A percentile compares a stretch with the other conserved stretches of the same genome.
Evolutionary conservation across 2,888 invertebrate species (phyloP).

Genomic region (Melangyna quadrimaculata): DNA sequence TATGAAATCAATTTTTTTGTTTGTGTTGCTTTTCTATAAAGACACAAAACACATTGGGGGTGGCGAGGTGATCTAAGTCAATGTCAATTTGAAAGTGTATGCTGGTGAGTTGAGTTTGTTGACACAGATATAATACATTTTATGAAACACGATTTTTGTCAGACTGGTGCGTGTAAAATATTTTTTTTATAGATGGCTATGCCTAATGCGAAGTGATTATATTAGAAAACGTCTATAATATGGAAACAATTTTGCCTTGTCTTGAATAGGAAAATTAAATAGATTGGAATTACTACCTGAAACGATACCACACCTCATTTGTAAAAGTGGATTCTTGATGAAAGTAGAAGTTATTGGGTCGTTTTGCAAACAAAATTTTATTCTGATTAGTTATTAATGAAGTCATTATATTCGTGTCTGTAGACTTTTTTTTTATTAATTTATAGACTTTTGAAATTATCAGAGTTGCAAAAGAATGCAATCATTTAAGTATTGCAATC

Average conservation of each 20-base stretch:
- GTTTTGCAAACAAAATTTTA: neutral
- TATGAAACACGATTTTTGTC: conserved; percentile 1
- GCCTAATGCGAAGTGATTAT: neutral
- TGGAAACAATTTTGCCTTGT: neutral
- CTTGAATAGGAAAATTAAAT: conserved; percentile 11
- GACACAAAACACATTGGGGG: neutral
- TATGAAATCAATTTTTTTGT: neutral
- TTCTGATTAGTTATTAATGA: neutral
- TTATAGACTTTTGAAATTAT: too few species aligned
- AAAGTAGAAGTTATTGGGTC: neutral
- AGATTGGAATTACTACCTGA: neutral
- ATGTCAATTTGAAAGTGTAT: conserved; percentile 8
- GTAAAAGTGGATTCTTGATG: neutral
- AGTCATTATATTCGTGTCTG: neutral
- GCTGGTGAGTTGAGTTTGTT: neutral
- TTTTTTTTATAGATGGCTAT: neutral
- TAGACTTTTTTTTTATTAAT: too few species aligned
- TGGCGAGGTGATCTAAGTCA: neutral
- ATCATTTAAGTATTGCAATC: too few species aligned
- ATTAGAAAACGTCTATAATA: neutral
- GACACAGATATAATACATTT: neutral
- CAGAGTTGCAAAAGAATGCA: too few species aligned
- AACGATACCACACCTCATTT: conserved; percentile 18
- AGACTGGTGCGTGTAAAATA: neutral
- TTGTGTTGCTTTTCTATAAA: neutral